These are phyloP conservation scores for Saimiri boliviensis DNA, from an alignment of 2,113 vertebrate species.

Conservation along the genomic window DNA sequence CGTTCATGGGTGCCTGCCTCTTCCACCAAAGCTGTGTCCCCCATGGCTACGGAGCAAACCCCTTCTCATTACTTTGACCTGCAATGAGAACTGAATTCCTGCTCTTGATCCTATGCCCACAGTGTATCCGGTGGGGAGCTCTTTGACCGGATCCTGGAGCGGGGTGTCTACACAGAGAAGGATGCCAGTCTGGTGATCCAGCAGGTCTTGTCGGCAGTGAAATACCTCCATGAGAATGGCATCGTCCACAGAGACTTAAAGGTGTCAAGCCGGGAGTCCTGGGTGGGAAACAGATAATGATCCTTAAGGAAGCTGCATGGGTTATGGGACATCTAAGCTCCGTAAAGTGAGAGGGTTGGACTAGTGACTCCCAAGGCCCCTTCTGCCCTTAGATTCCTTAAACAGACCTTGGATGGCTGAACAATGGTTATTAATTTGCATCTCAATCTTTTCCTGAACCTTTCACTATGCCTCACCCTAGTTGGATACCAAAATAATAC, in stretches of 20 bases:
- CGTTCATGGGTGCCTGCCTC: neutral
- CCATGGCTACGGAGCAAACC: neutral
- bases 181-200: constrained; percentile 94
- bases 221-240: constrained; percentile 94
- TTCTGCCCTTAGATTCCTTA: neutral
- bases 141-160: constrained; percentile 94
- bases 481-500: neutral
- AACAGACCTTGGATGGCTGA: neutral
- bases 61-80: neutral
- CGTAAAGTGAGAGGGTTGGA: neutral
- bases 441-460: neutral
- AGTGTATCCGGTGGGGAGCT: constrained; percentile 97
- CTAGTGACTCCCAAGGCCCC: neutral
- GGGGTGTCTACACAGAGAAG: constrained; percentile 94
- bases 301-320: neutral
- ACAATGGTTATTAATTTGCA: neutral
- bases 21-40: neutral
- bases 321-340: neutral
- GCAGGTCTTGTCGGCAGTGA: constrained; percentile 94
- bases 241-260: constrained; percentile 97
- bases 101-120: constrained; percentile 10
- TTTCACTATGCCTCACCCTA: neutral
- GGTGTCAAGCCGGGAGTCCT: constrained; percentile 77
- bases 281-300: neutral
- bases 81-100: neutral